These are phyloP conservation scores for Linnaemya tessellans DNA, from an alignment of 2,888 invertebrate genomes.

Conservation along the genomic window DNA sequence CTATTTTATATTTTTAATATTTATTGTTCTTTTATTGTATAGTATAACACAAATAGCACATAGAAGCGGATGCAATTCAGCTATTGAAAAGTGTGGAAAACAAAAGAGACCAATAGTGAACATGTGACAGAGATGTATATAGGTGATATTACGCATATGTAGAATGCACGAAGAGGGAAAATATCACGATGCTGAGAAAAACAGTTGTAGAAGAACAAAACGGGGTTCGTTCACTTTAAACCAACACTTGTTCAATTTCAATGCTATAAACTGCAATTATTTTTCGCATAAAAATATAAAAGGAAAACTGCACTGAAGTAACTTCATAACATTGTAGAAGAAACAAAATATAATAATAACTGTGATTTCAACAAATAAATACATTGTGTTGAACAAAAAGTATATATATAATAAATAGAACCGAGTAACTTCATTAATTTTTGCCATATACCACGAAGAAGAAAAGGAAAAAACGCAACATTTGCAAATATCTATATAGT, in stretches of 20 bases:
- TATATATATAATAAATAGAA: conserved; percentile 20
- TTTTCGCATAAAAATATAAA: conserved; percentile 78
- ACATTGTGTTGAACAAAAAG: conserved; percentile 71
- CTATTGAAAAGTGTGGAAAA: not conserved
- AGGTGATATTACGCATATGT: conserved; percentile 8
- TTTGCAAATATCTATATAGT: conserved; percentile 68
- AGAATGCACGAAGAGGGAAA: conserved; percentile 61
- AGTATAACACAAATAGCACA: conserved; percentile 17
- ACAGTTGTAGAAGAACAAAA: conserved; percentile 61
- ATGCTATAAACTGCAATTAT: conserved; percentile 78
- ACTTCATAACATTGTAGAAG: conserved; percentile 74
- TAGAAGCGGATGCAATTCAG: conserved; percentile 30
- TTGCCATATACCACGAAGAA: conserved; percentile 64
- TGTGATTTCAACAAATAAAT: conserved; percentile 78
- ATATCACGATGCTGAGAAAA: conserved; percentile 53
- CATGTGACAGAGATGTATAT: not conserved
- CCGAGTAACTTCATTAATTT: conserved; percentile 44
- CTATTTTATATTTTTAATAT: too few species aligned
- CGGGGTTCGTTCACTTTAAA: conserved; percentile 77
- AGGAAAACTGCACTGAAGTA: conserved; percentile 74
- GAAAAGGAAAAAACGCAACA: conserved; percentile 67
- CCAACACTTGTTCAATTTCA: conserved; percentile 82
- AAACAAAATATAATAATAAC: conserved; percentile 74
- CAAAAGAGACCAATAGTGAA: conserved; percentile 14
- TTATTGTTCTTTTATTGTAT: too few species aligned